Conservation (phyloP, 2,888 invertebrate species). For the Andricus quercusramuli region DNA sequence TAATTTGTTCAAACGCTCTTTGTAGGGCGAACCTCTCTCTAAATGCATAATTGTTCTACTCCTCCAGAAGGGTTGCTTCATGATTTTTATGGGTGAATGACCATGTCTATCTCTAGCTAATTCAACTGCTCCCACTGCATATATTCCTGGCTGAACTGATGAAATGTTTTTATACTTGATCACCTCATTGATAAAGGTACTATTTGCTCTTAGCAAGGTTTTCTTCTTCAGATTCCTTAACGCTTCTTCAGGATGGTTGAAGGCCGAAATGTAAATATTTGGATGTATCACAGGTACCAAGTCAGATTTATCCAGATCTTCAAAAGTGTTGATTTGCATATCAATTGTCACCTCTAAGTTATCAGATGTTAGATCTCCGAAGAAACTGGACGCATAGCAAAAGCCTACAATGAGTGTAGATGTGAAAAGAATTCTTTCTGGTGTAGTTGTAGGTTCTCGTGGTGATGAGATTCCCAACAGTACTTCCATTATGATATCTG, state of each 20-base stretch:
- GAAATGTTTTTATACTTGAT: not conserved
- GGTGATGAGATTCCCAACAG: too few relatives aligned
- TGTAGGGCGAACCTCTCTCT: slow-evolving; percentile 2
- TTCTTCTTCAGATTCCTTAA: too few relatives aligned
- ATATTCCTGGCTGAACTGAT: not conserved
- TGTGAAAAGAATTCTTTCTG: too few relatives aligned
- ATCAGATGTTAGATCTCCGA: not conserved
- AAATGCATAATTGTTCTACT: slow-evolving; percentile 1
- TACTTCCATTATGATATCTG: too few relatives aligned
- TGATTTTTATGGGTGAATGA: not conserved
- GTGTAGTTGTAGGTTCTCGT: too few relatives aligned
- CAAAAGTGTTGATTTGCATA: not conserved
- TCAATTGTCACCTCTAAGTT: not conserved
- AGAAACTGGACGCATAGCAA: not conserved
- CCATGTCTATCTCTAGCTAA: not conserved
- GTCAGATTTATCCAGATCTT: not conserved
- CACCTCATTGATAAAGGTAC: too few relatives aligned
- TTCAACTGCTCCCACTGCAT: not conserved
- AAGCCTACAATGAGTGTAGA: not conserved
- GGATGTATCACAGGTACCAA: not conserved
- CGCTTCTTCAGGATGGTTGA: too few relatives aligned
- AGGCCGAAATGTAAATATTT: not conserved
- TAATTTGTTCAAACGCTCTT: not conserved
- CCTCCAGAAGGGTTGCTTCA: slow-evolving; percentile 10
- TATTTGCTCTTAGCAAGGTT: too few relatives aligned